A percentile compares a stretch with the other conserved stretches of the same genome.
These are phyloP conservation scores for Microctenopoma steveboyesi DNA, from an alignment of 2,797 vertebrate genomes.

Conservation along the genomic window DNA sequence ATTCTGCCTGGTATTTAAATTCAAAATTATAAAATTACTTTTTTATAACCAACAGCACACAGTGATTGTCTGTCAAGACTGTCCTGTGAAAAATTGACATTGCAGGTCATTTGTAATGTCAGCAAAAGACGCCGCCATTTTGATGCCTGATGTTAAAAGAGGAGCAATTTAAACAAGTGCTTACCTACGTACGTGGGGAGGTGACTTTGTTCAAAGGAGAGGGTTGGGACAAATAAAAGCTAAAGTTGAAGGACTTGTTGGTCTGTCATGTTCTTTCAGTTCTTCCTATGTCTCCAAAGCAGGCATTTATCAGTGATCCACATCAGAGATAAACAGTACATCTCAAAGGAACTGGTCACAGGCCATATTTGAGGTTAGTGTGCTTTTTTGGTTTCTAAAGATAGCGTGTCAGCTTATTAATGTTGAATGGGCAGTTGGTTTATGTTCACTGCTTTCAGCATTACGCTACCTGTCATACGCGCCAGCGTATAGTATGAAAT, in stretches of 20 bases:
- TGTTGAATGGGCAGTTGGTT: conserved; percentile 63
- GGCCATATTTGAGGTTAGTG: conserved; percentile 46
- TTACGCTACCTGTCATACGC: conserved; percentile 11
- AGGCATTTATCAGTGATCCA: conserved; percentile 15
- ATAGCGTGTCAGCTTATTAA: conserved; percentile 47
- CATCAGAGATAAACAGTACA: conserved; percentile 29
- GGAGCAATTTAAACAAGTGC: too few relatives aligned
- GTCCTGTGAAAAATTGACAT: too few relatives aligned
- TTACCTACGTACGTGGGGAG: too few relatives aligned
- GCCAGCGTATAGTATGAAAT: conserved; percentile 64
- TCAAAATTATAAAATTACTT: background rate
- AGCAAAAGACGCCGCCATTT: too few relatives aligned
- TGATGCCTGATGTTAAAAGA: too few relatives aligned
- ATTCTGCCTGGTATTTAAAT: background rate
- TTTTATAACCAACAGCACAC: background rate
- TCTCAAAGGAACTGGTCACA: conserved; percentile 19
- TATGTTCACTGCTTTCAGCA: conserved; percentile 52
- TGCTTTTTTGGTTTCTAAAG: conserved; percentile 44
- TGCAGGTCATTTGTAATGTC: too few relatives aligned
- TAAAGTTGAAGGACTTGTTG: too few relatives aligned
- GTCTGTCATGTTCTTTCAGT: conserved; percentile 9
- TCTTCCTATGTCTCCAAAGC: conserved; percentile 8
- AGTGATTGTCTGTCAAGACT: conserved; percentile 20
- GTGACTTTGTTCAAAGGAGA: too few relatives aligned
- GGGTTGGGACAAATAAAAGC: too few relatives aligned